Evolutionary conservation across 2,113 vertebrate species (phyloP).

Genomic region (Phyllostomus discolor): DNA sequence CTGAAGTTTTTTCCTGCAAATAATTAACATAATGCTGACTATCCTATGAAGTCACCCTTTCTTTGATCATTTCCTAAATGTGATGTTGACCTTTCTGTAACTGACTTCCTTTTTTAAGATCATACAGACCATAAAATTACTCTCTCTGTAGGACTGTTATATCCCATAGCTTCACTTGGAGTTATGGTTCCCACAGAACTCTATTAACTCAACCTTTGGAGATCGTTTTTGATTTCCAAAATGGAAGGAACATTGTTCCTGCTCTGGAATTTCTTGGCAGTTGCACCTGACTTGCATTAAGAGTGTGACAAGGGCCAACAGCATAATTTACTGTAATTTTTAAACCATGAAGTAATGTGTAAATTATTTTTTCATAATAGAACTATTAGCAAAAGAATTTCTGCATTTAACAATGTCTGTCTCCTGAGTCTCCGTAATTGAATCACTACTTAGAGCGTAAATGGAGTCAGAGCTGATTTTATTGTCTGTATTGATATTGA

Average conservation of each 20-base stretch:
- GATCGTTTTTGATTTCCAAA: slow-evolving; percentile 69
- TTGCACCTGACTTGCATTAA: slow-evolving; percentile 64
- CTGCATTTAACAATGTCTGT: background rate
- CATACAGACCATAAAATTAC: background rate
- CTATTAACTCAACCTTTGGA: slow-evolving; percentile 35
- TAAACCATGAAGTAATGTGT: slow-evolving; percentile 62
- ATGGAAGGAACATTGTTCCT: slow-evolving; percentile 66
- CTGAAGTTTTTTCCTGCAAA: background rate
- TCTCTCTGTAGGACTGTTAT: slow-evolving; percentile 7
- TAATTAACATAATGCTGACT: background rate
- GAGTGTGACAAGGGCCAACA: slow-evolving; percentile 69
- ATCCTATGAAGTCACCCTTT: background rate
- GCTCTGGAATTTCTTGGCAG: slow-evolving; percentile 76
- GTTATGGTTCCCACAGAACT: background rate
- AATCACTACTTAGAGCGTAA: background rate
- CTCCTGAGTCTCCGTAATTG: background rate
- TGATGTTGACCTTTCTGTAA: background rate
- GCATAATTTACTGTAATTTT: slow-evolving; percentile 66
- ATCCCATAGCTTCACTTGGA: background rate
- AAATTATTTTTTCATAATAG: slow-evolving; percentile 52
- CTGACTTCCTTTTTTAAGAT: slow-evolving; percentile 44
- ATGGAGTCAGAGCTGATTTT: background rate
- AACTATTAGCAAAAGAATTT: slow-evolving; percentile 48
- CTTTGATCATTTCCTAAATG: background rate
- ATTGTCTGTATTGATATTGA: background rate